These are phyloP conservation scores for Coregonus suidteri DNA, from an alignment of 2,797 vertebrate genomes.

Conservation along the genomic window DNA sequence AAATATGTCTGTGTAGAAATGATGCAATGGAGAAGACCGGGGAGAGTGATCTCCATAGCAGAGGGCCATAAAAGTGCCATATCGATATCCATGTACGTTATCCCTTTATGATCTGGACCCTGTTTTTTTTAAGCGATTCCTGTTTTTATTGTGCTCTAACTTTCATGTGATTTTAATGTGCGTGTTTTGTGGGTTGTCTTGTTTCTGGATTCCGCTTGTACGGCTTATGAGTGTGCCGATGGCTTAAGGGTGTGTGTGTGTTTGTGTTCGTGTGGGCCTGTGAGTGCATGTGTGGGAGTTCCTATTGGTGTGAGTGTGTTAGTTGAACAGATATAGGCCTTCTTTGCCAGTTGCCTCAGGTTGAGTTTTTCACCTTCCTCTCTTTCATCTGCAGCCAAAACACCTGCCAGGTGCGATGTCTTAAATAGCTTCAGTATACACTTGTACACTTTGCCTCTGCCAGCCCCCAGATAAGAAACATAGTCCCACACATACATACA, in stretches of 20 bases:
- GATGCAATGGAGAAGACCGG: constrained; percentile 64
- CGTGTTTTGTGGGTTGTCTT: constrained; percentile 45
- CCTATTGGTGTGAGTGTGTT: constrained; percentile 13
- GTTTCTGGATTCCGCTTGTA: too few relatives aligned
- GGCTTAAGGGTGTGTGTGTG: constrained; percentile 34
- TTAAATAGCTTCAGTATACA: constrained; percentile 59
- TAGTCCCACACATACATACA: background rate
- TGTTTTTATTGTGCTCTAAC: background rate
- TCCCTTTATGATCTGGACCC: constrained; percentile 65
- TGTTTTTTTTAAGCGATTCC: background rate
- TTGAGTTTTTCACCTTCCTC: constrained; percentile 61
- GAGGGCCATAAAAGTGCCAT: constrained; percentile 59
- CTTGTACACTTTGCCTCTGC: constrained; percentile 43
- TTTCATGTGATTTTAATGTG: background rate
- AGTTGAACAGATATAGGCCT: constrained; percentile 61
- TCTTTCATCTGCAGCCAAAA: constrained; percentile 69
- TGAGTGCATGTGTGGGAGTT: background rate
- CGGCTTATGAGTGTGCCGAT: too few relatives aligned
- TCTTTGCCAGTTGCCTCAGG: constrained; percentile 63
- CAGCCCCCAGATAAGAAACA: constrained; percentile 21
- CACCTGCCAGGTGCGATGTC: constrained; percentile 72
- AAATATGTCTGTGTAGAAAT: constrained; percentile 62
- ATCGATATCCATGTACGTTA: constrained; percentile 64
- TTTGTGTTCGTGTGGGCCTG: constrained; percentile 14
- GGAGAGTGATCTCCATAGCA: constrained; percentile 42